A percentile compares a stretch with the other conserved stretches of the same genome.
phyloP scores from a whole-genome alignment of 2,888 invertebrate species.

The Aricia artaxerxes region DNA sequence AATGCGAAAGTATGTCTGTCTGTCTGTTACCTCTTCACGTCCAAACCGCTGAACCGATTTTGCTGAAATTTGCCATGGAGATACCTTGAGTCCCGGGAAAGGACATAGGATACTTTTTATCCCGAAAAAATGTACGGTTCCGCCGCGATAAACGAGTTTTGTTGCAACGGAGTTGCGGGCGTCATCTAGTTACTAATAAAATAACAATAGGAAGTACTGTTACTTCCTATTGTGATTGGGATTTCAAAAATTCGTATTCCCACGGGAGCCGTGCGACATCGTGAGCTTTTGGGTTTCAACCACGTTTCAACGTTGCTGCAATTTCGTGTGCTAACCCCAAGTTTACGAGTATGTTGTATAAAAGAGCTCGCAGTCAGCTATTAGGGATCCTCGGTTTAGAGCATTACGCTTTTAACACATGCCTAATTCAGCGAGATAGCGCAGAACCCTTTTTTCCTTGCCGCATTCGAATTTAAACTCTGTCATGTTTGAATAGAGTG shows the following conservation, averaged over 20 bases:
- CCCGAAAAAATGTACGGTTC: too few relatives aligned
- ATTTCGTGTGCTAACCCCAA: conserved; percentile 1
- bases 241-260: background rate
- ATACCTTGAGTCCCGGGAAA: too few relatives aligned
- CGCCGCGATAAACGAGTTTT: too few relatives aligned
- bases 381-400: conserved; percentile 63
- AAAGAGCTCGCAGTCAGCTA: conserved; percentile 49
- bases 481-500: conserved; percentile 42
- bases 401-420: conserved; percentile 77
- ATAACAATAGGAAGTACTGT: too few relatives aligned
- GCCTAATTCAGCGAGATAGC: conserved; percentile 64
- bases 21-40: too few relatives aligned
- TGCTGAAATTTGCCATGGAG: too few relatives aligned
- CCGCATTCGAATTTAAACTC: conserved; percentile 29
- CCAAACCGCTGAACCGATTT: too few relatives aligned
- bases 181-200: too few relatives aligned
- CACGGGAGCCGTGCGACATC: background rate
- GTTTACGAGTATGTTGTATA: conserved; percentile 30
- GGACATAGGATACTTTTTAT: too few relatives aligned
- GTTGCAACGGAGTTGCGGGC: too few relatives aligned
- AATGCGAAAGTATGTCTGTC: too few relatives aligned
- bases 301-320: background rate
- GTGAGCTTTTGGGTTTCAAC: background rate
- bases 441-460: conserved; percentile 44
- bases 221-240: too few relatives aligned